Percentiles rank a stretch among this genome's conserved stretches.
phyloP scores from a whole-genome alignment of 2,113 vertebrate species.

The Conger conger region DNA sequence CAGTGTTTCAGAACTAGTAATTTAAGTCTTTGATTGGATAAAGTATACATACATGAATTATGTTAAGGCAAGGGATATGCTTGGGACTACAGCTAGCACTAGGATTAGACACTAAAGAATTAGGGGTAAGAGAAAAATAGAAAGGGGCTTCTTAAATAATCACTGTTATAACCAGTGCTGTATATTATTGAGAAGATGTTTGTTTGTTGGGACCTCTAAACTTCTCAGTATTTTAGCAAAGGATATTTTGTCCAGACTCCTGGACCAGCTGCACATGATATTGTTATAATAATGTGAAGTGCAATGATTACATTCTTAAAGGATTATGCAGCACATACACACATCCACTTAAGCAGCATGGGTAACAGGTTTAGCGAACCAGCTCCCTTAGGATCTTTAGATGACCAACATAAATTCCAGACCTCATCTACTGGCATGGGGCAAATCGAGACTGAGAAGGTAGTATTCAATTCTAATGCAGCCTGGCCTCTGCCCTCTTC shows the following conservation, averaged over 20 bases:
- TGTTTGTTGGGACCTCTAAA: background rate
- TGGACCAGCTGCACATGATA: background rate
- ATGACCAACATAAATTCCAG: background rate
- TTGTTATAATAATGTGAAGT: background rate
- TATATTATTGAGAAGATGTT: background rate
- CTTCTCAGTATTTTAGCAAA: background rate
- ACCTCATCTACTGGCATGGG: background rate
- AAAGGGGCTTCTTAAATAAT: background rate
- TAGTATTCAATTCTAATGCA: background rate
- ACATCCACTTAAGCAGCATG: background rate
- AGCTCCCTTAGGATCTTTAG: background rate
- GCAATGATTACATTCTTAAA: background rate
- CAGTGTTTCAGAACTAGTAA: too few relatives aligned
- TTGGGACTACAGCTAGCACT: too few relatives aligned
- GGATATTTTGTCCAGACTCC: background rate
- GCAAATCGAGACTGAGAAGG: background rate
- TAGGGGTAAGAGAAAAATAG: background rate
- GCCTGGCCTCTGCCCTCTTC: background rate
- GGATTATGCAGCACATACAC: conserved; percentile 2
- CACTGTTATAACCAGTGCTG: background rate
- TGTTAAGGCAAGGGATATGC: too few relatives aligned
- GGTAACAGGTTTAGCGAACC: background rate
- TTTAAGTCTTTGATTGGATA: too few relatives aligned
- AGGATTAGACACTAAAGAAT: too few relatives aligned
- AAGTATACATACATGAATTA: too few relatives aligned